phyloP scores from a whole-genome alignment of 2,113 vertebrate species.

The Lampris megalopsis region DNA sequence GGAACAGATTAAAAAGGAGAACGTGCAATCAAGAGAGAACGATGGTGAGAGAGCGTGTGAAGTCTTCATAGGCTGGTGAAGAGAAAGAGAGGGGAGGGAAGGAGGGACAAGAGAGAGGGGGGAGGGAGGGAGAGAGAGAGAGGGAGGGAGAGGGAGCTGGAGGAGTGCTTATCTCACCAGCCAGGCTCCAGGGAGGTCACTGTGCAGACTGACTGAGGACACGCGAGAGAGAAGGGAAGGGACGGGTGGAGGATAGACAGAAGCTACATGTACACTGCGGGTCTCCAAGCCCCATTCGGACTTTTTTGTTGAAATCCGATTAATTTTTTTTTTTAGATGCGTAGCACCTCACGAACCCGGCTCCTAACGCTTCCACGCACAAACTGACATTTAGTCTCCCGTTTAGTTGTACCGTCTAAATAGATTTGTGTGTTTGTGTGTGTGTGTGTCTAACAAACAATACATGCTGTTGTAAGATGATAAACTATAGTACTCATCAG shows the following conservation, averaged over 20 bases:
- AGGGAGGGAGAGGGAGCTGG: slow-evolving; percentile 58
- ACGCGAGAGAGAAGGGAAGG: slow-evolving; percentile 24
- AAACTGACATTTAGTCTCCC: too few species aligned
- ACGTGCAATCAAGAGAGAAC: background rate
- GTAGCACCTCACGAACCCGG: too few species aligned
- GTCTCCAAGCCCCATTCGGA: background rate
- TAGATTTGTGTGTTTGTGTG: too few species aligned
- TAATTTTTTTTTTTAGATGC: too few species aligned
- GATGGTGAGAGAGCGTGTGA: background rate
- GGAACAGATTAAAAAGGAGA: background rate
- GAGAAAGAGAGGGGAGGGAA: background rate
- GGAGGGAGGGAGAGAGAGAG: slow-evolving; percentile 25
- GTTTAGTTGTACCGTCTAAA: too few species aligned
- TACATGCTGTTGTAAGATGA: too few species aligned
- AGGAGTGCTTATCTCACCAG: slow-evolving; percentile 66
- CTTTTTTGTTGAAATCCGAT: too few species aligned
- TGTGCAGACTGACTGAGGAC: slow-evolving; percentile 49
- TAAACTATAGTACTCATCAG: too few species aligned
- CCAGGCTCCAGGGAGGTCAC: slow-evolving; percentile 74
- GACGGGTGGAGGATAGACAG: slow-evolving; percentile 24
- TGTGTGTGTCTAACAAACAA: too few species aligned
- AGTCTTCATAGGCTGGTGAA: background rate
- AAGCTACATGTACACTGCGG: background rate
- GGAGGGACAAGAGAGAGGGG: slow-evolving; percentile 27
- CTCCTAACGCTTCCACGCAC: too few species aligned